A percentile compares a stretch with the other conserved stretches of the same genome.
Evolutionary conservation across 2,113 vertebrate genomes (phyloP).

Genomic region (Rhegmatorhina hoffmannsi): DNA sequence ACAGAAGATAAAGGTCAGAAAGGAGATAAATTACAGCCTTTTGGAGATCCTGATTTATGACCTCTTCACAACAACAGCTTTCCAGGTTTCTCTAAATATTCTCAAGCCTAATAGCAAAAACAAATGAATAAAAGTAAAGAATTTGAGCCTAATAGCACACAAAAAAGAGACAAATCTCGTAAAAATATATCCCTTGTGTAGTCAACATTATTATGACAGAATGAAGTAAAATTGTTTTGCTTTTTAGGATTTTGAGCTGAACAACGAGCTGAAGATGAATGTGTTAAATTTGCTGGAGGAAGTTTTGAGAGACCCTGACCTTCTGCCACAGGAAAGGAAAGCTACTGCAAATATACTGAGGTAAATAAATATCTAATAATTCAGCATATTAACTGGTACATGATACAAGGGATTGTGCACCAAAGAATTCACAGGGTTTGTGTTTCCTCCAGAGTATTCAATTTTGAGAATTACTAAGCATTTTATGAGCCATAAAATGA

Average conservation of each 20-base stretch:
- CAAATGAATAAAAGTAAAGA: not conserved
- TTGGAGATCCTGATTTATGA: not conserved
- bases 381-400: not conserved
- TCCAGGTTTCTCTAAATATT: not conserved
- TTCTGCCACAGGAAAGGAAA: constrained; percentile 97
- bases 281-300: constrained; percentile 95
- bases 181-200: not conserved
- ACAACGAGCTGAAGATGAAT: constrained; percentile 91
- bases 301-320: constrained; percentile 93
- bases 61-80: not conserved
- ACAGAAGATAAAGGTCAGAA: not conserved
- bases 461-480: not conserved
- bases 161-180: not conserved
- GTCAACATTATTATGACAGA: not conserved
- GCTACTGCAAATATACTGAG: constrained; percentile 95
- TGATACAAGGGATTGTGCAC: not conserved
- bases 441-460: not conserved
- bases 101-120: not conserved
- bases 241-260: constrained; percentile 95
- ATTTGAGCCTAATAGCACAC: not conserved
- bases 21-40: not conserved
- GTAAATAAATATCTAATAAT: constrained; percentile 60
- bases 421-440: not conserved
- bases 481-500: not conserved
- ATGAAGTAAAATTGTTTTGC: not conserved